phyloP scores from a whole-genome alignment of 1,140 invertebrate genomes.

The Drosophila watanabei region DNA sequence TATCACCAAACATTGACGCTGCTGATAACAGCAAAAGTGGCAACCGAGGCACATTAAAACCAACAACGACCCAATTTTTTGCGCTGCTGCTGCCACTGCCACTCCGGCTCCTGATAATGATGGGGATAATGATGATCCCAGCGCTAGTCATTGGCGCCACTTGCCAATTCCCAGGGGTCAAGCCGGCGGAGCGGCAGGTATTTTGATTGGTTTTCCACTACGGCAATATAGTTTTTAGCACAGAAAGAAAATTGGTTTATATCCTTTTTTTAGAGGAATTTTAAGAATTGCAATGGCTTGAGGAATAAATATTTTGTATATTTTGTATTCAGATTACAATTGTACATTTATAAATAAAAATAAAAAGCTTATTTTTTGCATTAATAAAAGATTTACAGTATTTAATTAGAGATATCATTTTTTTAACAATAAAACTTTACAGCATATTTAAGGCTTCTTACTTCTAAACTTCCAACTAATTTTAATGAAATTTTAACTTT shows the following conservation, averaged over 20 bases:
- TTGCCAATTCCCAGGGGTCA: slow-evolving; percentile 47
- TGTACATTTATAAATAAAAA: background rate
- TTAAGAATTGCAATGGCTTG: background rate
- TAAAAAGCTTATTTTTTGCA: background rate
- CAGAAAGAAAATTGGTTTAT: background rate
- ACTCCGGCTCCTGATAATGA: slow-evolving; percentile 26
- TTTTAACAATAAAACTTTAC: background rate
- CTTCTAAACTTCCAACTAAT: background rate
- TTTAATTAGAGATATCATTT: background rate
- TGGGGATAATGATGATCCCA: slow-evolving; percentile 41
- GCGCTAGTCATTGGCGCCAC: slow-evolving; percentile 39
- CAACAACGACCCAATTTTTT: slow-evolving; percentile 74
- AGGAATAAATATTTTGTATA: background rate
- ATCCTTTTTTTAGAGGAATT: background rate
- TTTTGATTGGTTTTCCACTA: slow-evolving; percentile 54
- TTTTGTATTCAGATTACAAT: background rate
- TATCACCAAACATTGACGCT: slow-evolving; percentile 69
- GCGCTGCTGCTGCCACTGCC: slow-evolving; percentile 15
- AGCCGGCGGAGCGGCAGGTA: slow-evolving; percentile 27
- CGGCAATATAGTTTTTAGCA: slow-evolving; percentile 31
- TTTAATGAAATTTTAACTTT: background rate
- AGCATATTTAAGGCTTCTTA: background rate
- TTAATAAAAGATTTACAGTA: background rate
- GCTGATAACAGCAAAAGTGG: slow-evolving; percentile 76
- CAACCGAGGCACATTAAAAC: slow-evolving; percentile 70